Evolutionary conservation across 2,113 vertebrate genomes (phyloP), one percentile per base, ranked within the genome.

Genomic region (Hystrix cristata): DNA sequence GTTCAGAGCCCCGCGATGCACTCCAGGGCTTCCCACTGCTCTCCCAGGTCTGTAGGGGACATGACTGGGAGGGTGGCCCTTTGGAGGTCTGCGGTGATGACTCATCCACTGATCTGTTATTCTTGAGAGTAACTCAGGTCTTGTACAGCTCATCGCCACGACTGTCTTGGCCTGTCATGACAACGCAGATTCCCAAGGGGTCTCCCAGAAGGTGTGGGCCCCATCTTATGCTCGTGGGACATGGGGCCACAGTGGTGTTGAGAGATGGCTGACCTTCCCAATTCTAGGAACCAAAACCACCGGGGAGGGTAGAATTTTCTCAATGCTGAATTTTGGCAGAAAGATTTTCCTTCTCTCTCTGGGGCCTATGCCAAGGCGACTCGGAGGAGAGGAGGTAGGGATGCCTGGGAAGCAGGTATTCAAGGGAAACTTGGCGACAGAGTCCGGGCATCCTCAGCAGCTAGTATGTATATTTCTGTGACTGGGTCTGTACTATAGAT

Each of bases 391-490:
- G 19, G 48, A 8, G 0, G 34, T 11, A 1, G 15, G 31, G 14
- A 23, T 5, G 1, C 48, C 46, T 5, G 21, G 55, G 25, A 14
- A 21, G 5, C 14, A 13, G 57, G 1, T 0, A 2, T 7, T 0
- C 46, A 1, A 11, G 5, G 55, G 11, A 34, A 29, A 8, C n/a
- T 29, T 12, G 65, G 80, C 18, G 2, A 16, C 0, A 16, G 21
- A 0, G 84, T 19, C 13, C 0, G 0, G 60, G 71, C 2, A 0
- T 60, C 57, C 60, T 14, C 27, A 0, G 55, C 19, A 8, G 83
- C 79, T 7, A 0, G 0, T 4, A 51, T 9, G 31, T 48, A 1
- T 0, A 1, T 0, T 10, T 3, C 13, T 6, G 0, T 14, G 0
- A 29, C 25, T 48, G 6, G 31, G 38, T 11, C 3, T 51, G 16